These are phyloP conservation scores for Numida meleagris DNA, from an alignment of 2,113 vertebrate genomes.

Conservation along the genomic window DNA sequence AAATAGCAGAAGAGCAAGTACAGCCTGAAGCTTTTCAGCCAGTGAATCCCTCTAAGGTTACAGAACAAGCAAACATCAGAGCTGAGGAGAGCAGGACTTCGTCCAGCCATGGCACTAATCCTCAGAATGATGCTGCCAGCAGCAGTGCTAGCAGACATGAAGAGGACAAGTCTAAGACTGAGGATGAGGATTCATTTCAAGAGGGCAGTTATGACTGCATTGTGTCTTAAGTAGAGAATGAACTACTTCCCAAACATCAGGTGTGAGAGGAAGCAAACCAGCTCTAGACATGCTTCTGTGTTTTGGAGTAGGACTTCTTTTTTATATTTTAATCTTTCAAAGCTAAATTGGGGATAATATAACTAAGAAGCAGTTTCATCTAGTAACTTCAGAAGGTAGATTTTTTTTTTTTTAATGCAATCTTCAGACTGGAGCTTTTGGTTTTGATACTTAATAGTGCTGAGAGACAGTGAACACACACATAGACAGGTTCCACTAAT, in stretches of 20 bases:
- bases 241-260: constrained; percentile 49
- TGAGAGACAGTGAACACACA: neutral
- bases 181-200: constrained; percentile 83
- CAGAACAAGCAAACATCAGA: constrained; percentile 76
- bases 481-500: neutral
- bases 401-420: neutral
- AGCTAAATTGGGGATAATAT: constrained; percentile 59
- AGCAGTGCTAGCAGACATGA: constrained; percentile 68
- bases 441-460: constrained; percentile 7
- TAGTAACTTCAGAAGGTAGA: constrained; percentile 46
- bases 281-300: constrained; percentile 33
- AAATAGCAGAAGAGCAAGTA: constrained; percentile 83
- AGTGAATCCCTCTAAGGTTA: constrained; percentile 78
- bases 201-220: constrained; percentile 92
- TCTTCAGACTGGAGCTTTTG: constrained; percentile 43
- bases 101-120: constrained; percentile 71
- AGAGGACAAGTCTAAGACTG: constrained; percentile 75
- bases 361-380: constrained; percentile 43
- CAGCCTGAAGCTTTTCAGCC: constrained; percentile 92
- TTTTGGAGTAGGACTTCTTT: constrained; percentile 19
- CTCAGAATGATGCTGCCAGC: constrained; percentile 79
- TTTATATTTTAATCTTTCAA: constrained; percentile 23
- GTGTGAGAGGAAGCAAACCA: constrained; percentile 60
- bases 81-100: constrained; percentile 84
- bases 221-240: constrained; percentile 81